Base-by-base conservation (phyloP, 2,797 vertebrate species). In the Hirundo rustica region DNA sequence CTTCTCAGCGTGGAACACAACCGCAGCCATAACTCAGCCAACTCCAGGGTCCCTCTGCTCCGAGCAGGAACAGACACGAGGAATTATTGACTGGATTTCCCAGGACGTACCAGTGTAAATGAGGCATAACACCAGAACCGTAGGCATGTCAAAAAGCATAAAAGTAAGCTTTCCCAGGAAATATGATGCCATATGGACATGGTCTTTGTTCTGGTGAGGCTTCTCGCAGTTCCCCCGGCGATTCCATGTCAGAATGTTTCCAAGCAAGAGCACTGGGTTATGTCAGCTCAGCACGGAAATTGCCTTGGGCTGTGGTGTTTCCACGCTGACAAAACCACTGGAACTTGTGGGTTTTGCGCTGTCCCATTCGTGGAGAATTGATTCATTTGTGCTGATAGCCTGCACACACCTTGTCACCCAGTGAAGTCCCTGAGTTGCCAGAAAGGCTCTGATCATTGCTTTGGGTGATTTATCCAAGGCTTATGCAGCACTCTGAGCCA, bases 141-240 rank as follows among this genome's bases (percentile, higher is more conserved):
- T 38, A 94, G 80, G 74, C 73, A 36, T 11, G 76, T 95, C 86
- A 55, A 36, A 88, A 92, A 85, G 82, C 54, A 1, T 77, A 86
- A 88, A 93, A 92, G 65, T 70, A 83, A 80, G 23, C 78, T 86
- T 86, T 72, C 77, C 77, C 64, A 62, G 80, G 86, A 95, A 93
- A 94, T 61, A 58, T 1, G 80, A 77, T 72, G 83, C 93, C 95
- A 94, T 88, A 78, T 73, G 92, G 92, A 87, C 60, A 27, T 3
- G 45, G 55, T 34, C 45, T 89, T 86, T 85, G 87, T 65, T 85
- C 78, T 88, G 87, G 60, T 91, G 94, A 96, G 57, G 75, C 45
- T 88, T 53, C 67, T 82, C 10, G 13, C 91, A 16, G 57, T 5
- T 65, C 79, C 85, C 57, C 75, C 50, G 95, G 87, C 45, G 32